These are phyloP conservation scores for Perizoma flavofasciatum DNA, from an alignment of 2,888 invertebrate genomes.

Conservation along the genomic window DNA sequence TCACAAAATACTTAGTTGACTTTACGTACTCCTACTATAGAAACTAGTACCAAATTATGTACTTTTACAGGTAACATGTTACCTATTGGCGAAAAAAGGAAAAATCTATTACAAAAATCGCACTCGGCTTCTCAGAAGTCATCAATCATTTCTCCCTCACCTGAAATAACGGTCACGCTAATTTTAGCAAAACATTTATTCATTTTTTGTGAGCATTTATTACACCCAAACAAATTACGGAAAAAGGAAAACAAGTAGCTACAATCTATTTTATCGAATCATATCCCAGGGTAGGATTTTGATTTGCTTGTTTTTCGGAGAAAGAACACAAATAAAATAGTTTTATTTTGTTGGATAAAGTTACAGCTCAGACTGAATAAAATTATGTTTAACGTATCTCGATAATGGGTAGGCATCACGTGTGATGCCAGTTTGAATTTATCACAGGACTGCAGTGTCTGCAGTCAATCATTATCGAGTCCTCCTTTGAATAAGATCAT, in stretches of 20 bases:
- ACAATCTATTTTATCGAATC: conserved; percentile 34
- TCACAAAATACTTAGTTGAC: conserved; percentile 8
- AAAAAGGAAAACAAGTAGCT: conserved; percentile 32
- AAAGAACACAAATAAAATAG: conserved; percentile 17
- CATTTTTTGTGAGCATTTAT: conserved; percentile 27
- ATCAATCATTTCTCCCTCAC: conserved; percentile 28
- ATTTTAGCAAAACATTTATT: conserved; percentile 20
- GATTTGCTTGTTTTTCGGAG: conserved; percentile 33
- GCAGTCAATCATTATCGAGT: too few relatives aligned
- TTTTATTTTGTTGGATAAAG: conserved; percentile 17
- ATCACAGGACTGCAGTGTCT: not conserved
- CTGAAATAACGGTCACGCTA: conserved; percentile 27
- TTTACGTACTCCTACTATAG: too few relatives aligned
- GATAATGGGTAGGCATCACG: conserved; percentile 8
- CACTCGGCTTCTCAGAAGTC: conserved; percentile 14
- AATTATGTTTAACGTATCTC: conserved; percentile 10
- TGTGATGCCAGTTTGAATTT: conserved; percentile 7
- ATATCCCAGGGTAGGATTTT: conserved; percentile 23
- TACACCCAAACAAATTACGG: conserved; percentile 32
- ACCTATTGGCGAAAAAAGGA: not conserved
- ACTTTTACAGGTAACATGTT: too few relatives aligned
- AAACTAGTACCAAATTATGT: too few relatives aligned
- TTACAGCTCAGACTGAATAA: conserved; percentile 6
- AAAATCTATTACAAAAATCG: conserved; percentile 18
- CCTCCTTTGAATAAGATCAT: too few relatives aligned